Percentiles rank a stretch among this genome's conserved stretches.
Evolutionary conservation across 2,888 invertebrate species (phyloP).

Genomic region (Lasius platythorax): DNA sequence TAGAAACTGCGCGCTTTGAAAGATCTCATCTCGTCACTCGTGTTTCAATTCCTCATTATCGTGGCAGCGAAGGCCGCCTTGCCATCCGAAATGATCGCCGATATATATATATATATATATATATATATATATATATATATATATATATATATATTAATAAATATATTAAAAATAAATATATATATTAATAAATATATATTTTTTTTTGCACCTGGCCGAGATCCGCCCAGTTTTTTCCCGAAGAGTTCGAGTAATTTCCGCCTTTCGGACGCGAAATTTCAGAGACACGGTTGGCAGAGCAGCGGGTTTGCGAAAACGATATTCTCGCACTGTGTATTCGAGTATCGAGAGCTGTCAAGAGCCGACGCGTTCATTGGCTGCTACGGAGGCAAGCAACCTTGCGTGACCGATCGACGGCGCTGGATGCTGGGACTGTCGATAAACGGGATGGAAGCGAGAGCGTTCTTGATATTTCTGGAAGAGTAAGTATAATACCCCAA

Average conservation of each 20-base stretch:
- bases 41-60: constrained; percentile 31
- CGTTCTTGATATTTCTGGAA: constrained; percentile 47
- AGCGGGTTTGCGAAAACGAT: constrained; percentile 29
- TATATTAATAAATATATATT: too few species aligned
- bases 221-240: background rate
- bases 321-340: constrained; percentile 23
- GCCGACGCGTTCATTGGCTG: constrained; percentile 44
- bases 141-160: background rate
- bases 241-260: constrained; percentile 46
- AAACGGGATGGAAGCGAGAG: constrained; percentile 24
- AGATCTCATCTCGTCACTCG: constrained; percentile 9
- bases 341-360: constrained; percentile 45
- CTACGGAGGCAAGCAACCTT: constrained; percentile 2
- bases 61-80: background rate
- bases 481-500: constrained; percentile 11
- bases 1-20: background rate
- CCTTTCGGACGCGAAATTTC: constrained; percentile 34
- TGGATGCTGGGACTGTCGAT: constrained; percentile 51
- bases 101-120: background rate
- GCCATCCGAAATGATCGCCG: background rate
- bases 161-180: too few species aligned
- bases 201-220: background rate
- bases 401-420: constrained; percentile 46
- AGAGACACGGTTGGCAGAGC: constrained; percentile 21
- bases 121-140: background rate